Evolutionary conservation across 2,797 vertebrate species (phyloP).

Genomic region (Anas bernieri): DNA sequence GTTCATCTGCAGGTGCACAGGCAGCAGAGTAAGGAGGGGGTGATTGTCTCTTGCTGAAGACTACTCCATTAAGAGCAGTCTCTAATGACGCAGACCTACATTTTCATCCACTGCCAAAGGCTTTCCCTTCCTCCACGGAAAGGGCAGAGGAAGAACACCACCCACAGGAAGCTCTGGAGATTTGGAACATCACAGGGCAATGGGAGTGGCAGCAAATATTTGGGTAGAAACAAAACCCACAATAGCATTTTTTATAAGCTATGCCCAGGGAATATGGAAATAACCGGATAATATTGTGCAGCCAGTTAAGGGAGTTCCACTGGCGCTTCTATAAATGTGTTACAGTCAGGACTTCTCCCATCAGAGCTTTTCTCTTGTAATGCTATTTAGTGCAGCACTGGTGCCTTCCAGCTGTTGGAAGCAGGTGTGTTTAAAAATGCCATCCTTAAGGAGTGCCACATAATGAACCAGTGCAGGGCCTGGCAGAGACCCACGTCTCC

Average conservation of each 20-base stretch:
- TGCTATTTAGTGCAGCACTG: background rate
- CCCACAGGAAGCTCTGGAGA: background rate
- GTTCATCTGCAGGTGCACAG: background rate
- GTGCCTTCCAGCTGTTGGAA: background rate
- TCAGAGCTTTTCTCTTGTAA: background rate
- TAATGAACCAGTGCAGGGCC: background rate
- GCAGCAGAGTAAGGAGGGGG: background rate
- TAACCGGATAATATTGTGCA: background rate
- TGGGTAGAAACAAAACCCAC: background rate
- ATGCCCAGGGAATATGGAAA: background rate
- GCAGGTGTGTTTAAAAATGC: background rate
- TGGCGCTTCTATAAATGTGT: background rate
- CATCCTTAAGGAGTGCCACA: background rate
- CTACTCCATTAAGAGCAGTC: background rate
- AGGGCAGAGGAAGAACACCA: background rate
- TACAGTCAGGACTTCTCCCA: background rate
- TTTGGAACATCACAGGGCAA: background rate
- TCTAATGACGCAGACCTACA: background rate
- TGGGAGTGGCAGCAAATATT: background rate
- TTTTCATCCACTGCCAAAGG: background rate
- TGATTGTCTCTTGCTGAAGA: background rate
- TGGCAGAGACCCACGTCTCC: rapidly evolving
- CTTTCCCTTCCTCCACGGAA: background rate
- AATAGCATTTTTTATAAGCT: background rate
- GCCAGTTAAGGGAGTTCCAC: background rate